These are phyloP conservation scores for Periophthalmus magnuspinnatus DNA, from an alignment of 2,797 vertebrate genomes.

Conservation along the genomic window DNA sequence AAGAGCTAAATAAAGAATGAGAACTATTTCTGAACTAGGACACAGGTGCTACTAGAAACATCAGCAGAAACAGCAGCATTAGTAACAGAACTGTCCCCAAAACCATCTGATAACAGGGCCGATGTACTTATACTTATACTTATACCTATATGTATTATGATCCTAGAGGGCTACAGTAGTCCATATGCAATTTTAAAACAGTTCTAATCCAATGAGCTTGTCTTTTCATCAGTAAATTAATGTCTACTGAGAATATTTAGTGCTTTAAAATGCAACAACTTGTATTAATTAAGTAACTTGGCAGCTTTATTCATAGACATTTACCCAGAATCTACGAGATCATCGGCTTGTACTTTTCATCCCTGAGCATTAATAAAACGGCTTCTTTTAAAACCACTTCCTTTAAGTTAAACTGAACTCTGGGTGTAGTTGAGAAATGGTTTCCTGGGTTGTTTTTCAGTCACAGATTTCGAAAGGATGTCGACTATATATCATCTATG, in stretches of 20 bases:
- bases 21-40: not conserved
- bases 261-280: not conserved
- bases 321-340: not conserved
- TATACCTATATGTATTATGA: too few species aligned
- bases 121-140: not conserved
- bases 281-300: not conserved
- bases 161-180: too few species aligned
- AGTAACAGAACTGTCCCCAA: not conserved
- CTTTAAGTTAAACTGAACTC: not conserved
- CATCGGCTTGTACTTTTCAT: not conserved
- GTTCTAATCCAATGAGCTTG: not conserved
- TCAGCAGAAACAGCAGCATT: not conserved
- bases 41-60: not conserved
- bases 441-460: constrained; percentile 4
- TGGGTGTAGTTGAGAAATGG: not conserved
- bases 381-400: not conserved
- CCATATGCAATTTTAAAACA: too few species aligned
- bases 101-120: not conserved
- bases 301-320: not conserved
- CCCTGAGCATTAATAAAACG: not conserved
- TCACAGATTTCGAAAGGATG: not conserved
- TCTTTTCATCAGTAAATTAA: not conserved
- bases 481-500: not conserved
- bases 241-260: not conserved
- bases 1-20: not conserved